phyloP scores from a whole-genome alignment of 1,140 invertebrate species.

The Drepana arcuata region DNA sequence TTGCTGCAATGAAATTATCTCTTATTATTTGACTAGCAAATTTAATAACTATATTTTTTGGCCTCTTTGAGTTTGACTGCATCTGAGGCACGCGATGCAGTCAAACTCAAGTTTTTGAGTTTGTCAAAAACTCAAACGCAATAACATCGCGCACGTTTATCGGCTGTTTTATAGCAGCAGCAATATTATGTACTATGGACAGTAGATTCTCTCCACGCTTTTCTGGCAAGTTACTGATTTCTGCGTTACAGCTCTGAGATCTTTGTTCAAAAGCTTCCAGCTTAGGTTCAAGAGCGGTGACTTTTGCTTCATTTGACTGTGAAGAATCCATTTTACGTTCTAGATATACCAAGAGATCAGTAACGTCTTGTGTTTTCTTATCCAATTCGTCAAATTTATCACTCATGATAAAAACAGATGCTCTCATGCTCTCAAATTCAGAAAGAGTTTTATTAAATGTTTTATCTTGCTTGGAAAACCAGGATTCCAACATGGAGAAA shows the following conservation, averaged over 20 bases:
- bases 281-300: background rate
- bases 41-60: conserved; percentile 20
- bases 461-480: no score
- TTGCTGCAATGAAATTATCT: conserved; percentile 9
- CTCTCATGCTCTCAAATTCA: no score
- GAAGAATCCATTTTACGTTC: no score
- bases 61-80: conserved; percentile 4
- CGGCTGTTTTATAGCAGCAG: conserved; percentile 4
- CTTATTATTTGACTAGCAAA: conserved; percentile 8
- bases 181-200: conserved; percentile 1
- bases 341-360: no score
- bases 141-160: conserved; percentile 7
- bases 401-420: no score
- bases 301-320: no score
- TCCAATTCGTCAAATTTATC: no score
- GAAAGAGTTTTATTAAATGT: no score
- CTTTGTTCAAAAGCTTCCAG: background rate
- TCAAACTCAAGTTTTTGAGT: no score
- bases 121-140: no score
- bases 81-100: conserved; percentile 17
- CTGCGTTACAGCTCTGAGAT: conserved; percentile 5
- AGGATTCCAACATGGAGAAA: no score
- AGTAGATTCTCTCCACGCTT: conserved; percentile 1
- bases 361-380: no score
- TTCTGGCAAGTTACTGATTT: conserved; percentile 7